A percentile compares a stretch with the other conserved stretches of the same genome.
These are phyloP conservation scores for Microcebus lehilahytsara DNA, from an alignment of 2,113 vertebrate species.

Conservation along the genomic window DNA sequence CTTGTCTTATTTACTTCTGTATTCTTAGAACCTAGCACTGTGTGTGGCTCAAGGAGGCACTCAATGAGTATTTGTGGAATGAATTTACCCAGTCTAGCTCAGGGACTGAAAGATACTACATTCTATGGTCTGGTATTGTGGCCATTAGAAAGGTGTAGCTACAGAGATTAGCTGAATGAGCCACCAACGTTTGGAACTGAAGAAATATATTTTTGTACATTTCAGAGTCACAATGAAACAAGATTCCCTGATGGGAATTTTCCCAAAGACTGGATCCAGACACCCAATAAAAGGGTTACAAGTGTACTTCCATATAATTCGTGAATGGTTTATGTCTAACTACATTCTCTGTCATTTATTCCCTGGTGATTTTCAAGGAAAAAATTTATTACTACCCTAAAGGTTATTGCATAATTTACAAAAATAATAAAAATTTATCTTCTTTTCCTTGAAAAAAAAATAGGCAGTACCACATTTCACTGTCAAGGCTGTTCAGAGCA, in stretches of 20 bases:
- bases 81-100: background rate
- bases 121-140: background rate
- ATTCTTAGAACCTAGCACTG: constrained; percentile 6
- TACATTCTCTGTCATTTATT: constrained; percentile 61
- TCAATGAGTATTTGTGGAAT: background rate
- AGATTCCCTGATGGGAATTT: constrained; percentile 57
- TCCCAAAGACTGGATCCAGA: constrained; percentile 56
- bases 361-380: constrained; percentile 54
- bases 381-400: constrained; percentile 62
- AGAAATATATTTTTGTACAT: constrained; percentile 47
- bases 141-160: constrained; percentile 12
- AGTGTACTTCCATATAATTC: constrained; percentile 50
- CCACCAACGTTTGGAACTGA: constrained; percentile 40
- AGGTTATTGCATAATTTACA: constrained; percentile 71
- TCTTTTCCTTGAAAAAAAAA: constrained; percentile 51
- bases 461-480: constrained; percentile 20
- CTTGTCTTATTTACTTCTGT: background rate
- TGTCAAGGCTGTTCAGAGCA: constrained; percentile 20
- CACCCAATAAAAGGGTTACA: constrained; percentile 54
- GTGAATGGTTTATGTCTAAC: constrained; percentile 62
- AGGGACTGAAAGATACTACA: background rate
- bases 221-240: constrained; percentile 55
- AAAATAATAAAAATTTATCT: constrained; percentile 71
- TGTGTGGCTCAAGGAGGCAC: background rate
- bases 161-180: constrained; percentile 3